phyloP scores from a whole-genome alignment of 2,113 vertebrate genomes.

The Sylvicapra grimmia region DNA sequence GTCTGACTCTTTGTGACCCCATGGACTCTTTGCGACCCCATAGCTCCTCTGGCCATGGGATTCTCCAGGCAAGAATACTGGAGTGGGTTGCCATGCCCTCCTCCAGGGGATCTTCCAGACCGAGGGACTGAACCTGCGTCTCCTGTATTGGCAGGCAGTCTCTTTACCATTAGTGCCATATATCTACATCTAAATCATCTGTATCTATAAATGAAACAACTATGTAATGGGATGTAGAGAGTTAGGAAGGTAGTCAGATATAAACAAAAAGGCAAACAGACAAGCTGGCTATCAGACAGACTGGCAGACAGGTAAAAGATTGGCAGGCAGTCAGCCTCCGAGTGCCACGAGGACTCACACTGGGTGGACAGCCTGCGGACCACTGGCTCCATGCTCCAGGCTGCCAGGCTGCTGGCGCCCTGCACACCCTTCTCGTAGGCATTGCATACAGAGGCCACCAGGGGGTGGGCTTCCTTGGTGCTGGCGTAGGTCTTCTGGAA shows the following conservation, averaged over 20 bases:
- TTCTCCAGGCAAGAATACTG: neutral
- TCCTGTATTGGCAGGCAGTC: neutral
- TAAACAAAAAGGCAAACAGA: neutral
- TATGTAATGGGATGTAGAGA: neutral
- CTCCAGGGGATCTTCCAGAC: neutral
- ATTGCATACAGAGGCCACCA: conserved; percentile 78
- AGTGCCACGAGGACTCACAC: conserved; percentile 66
- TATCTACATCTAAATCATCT: rapidly evolving
- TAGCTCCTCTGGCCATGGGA: neutral
- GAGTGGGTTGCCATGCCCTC: neutral
- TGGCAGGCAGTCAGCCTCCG: neutral
- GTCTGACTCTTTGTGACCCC: neutral
- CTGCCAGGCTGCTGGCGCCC: conserved; percentile 74
- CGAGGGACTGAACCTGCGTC: neutral
- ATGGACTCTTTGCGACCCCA: neutral
- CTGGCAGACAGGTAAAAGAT: neutral
- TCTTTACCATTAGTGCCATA: neutral
- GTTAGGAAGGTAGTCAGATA: neutral
- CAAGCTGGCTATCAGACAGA: neutral
- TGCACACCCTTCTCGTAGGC: conserved; percentile 80
- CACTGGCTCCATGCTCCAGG: conserved; percentile 80
- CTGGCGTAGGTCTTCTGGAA: conserved; percentile 79
- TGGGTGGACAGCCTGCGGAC: conserved; percentile 82
- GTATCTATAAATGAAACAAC: neutral
- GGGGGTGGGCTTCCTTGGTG: conserved; percentile 81